Base-by-base conservation (phyloP, 2,888 invertebrate genomes). In the Philereme transversata region DNA sequence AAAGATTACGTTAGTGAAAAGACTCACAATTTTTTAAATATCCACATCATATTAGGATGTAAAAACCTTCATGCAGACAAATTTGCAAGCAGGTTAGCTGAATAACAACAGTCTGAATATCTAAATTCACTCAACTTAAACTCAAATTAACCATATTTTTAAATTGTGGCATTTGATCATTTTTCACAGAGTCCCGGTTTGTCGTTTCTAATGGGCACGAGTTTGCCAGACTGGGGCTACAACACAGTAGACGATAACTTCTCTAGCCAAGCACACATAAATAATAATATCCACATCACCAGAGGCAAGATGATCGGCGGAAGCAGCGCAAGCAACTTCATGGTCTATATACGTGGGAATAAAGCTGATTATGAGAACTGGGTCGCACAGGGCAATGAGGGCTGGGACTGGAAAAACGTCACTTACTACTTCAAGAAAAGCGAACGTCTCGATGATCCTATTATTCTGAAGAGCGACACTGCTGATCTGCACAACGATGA, bases 251-350 rank as follows among this genome's bases (percentile, higher is more conserved):
- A 86, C 49, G 85, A 86, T 46, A 74, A 75, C 4, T 79, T 75
- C 59, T 74, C 83, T 0, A 80, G 82, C 46, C 82, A 84, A 70
- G 78, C 72, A 4, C 75, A 65, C 6, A 75, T 68, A 56, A 68
- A 61, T 3, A 75, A 75, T 50, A 79, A 60, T 10, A 62, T 84
- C 22, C 74, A 70, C 44, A 61, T 76, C 93, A 95, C 94, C 0
- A 92, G 96, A 49, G 95, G 95, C 0, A 95, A 95, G 75, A 93
- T 93, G 50, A 81, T 95, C 11, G 96, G 96, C 0, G 96, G 96
- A 0, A 93, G 93, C 5, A 95, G 95, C 56, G 86, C 91, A 0
- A 87, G 94, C 3, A 96, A 96, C 77, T 94, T 93, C 51, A 95
- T 96, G 95, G 76, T 94, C 6, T 94, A 96, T 71, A 84, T 95